A percentile compares a stretch with the other conserved stretches of the same genome.
phyloP scores from a whole-genome alignment of 2,113 vertebrate genomes.

The Bostrychus sinensis region DNA sequence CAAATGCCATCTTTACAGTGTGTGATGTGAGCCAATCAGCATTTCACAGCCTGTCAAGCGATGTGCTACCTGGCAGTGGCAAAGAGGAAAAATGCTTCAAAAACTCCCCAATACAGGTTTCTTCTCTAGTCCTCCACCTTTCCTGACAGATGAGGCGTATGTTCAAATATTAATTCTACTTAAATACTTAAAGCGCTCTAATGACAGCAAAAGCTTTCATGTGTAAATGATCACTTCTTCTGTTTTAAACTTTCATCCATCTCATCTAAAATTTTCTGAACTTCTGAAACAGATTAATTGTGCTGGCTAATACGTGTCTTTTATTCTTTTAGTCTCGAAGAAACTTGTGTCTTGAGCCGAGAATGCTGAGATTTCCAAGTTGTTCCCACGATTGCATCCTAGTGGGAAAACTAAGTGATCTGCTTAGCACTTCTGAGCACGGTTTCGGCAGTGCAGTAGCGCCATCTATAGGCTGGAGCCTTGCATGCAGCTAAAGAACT shows the following conservation, averaged over 20 bases:
- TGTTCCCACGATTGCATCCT: constrained; percentile 68
- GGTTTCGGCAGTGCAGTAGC: constrained; percentile 76
- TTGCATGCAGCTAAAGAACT: constrained; percentile 76
- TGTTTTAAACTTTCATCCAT: constrained; percentile 53
- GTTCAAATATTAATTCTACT: constrained; percentile 82
- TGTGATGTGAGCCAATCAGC: constrained; percentile 84
- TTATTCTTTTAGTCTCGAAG: constrained; percentile 26
- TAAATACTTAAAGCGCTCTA: constrained; percentile 80
- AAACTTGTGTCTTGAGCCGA: constrained; percentile 57
- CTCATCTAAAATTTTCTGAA: constrained; percentile 68
- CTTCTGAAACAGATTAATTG: constrained; percentile 69
- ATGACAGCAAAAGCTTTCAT: constrained; percentile 80
- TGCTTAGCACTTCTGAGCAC: not conserved
- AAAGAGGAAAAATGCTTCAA: constrained; percentile 73
- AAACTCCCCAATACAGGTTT: constrained; percentile 64
- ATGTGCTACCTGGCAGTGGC: constrained; percentile 80
- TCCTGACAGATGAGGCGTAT: constrained; percentile 74
- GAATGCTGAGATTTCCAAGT: constrained; percentile 67
- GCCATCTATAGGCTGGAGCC: constrained; percentile 76
- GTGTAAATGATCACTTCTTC: constrained; percentile 73
- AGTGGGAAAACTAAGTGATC: constrained; percentile 63
- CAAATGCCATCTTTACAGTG: constrained; percentile 82
- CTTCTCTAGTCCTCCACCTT: constrained; percentile 57
- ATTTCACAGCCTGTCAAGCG: constrained; percentile 83
- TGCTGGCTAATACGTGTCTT: constrained; percentile 47